These are phyloP conservation scores for Oryctes rhinoceros DNA, from an alignment of 1,140 invertebrate species.

Conservation along the genomic window DNA sequence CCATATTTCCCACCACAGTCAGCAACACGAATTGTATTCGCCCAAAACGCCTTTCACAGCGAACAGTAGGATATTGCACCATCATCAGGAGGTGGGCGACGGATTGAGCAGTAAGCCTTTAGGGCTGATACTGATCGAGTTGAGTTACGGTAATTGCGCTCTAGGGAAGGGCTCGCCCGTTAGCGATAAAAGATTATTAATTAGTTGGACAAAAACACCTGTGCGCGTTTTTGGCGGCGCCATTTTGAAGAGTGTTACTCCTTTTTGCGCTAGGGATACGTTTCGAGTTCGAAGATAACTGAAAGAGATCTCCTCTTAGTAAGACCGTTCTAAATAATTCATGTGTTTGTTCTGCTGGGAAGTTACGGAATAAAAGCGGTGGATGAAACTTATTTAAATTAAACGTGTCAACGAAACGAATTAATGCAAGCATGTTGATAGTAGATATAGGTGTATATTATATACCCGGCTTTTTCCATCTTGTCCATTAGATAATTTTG, in stretches of 20 bases:
- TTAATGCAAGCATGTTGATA: too few relatives aligned
- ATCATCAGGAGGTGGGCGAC: constrained; percentile 5
- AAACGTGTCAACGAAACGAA: too few relatives aligned
- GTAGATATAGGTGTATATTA: too few relatives aligned
- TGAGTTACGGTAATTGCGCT: constrained; percentile 62
- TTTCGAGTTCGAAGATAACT: not conserved
- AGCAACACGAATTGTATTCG: not conserved
- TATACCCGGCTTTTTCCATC: too few relatives aligned
- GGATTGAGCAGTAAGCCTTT: constrained; percentile 51
- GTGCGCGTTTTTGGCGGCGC: constrained; percentile 68
- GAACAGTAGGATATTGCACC: constrained; percentile 35
- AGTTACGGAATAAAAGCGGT: not conserved
- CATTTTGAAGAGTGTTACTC: constrained; percentile 62
- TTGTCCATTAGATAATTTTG: too few relatives aligned
- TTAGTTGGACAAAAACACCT: constrained; percentile 67
- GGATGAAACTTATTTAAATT: not conserved
- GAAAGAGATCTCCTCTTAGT: not conserved
- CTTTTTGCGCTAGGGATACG: constrained; percentile 58
- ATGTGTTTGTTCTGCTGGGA: not conserved
- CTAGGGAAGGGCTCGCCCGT: constrained; percentile 65
- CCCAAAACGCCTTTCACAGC: constrained; percentile 4
- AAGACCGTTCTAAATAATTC: not conserved
- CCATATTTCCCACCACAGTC: not conserved
- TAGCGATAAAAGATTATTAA: constrained; percentile 60
- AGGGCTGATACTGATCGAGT: constrained; percentile 62